Evolutionary conservation across 2,113 vertebrate genomes (phyloP), one percentile per base, ranked within the genome.

Genomic region (Misgurnus anguillicaudatus): DNA sequence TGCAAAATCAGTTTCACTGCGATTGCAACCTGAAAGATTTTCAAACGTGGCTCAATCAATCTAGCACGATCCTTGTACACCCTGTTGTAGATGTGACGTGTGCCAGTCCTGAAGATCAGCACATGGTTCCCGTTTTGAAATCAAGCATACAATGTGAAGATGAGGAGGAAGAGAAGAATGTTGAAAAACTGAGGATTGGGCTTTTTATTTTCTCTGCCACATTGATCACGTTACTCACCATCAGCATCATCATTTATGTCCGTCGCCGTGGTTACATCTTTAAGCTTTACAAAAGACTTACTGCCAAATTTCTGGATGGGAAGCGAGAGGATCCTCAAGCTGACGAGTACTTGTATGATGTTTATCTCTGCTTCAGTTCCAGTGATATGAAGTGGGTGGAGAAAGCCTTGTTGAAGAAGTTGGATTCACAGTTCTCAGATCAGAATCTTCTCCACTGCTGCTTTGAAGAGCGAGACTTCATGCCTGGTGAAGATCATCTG

Each of bases 381-480:
- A 93, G 75, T 3, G 94, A 98, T 86, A 96, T 96, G 9, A 82
- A 87, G 9, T 99, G 96, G 95, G 95, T 96, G 62, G 94, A 96
- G 75, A 88, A 84, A 0, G 92, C 93, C 10, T 83, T 98, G 80
- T 84, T 99, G 4, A 92, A 90, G 62, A 92, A 79, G 64, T 83
- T 98, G 31, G 96, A 98, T 61, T 83, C 88, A 1, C 92, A 95
- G 80, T 97, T 98, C 80, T 90, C 92, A 24, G 85, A 92, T 16
- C 89, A 86, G 53, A 98, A 97, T 76, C 79, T 82, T 11, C 91
- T 98, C 65, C 89, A 58, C 14, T 91, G 95, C 48, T 98, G 95
- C 85, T 96, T 98, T 31, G 97, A 98, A 82, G 95, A 94, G 41
- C 94, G 96, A 86, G 96, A 98, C 88, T 98, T 98, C 76, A 69